phyloP scores from a whole-genome alignment of 2,888 invertebrate species.

The Glaucopsyche alexis region DNA sequence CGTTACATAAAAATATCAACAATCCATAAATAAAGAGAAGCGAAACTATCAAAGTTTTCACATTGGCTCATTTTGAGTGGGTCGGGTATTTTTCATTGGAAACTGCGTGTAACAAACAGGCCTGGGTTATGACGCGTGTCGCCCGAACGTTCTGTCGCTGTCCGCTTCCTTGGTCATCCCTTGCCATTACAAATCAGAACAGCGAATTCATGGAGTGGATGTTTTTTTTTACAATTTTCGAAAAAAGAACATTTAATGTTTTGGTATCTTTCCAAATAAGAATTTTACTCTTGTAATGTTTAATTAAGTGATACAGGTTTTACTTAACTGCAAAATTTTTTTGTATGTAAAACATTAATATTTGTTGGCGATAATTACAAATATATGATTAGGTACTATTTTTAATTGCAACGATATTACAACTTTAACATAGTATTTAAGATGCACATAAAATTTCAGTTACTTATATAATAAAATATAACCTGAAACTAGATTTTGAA shows the following conservation, averaged over 20 bases:
- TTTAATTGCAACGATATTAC: too few relatives aligned
- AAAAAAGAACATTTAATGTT: neutral
- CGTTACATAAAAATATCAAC: conserved; percentile 19
- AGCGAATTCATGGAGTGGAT: conserved; percentile 36
- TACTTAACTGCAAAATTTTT: too few relatives aligned
- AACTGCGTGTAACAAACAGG: conserved; percentile 38
- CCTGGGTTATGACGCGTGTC: conserved; percentile 74
- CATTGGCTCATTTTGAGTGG: conserved; percentile 30
- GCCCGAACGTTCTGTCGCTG: conserved; percentile 67
- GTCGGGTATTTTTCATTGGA: conserved; percentile 39
- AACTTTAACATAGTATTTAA: too few relatives aligned
- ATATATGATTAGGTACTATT: too few relatives aligned
- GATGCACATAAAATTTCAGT: too few relatives aligned
- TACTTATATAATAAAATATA: too few relatives aligned
- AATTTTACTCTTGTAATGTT: too few relatives aligned
- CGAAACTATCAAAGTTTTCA: conserved; percentile 29
- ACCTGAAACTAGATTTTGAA: too few relatives aligned
- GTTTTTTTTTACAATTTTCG: neutral
- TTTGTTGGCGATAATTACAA: too few relatives aligned
- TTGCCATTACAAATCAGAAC: conserved; percentile 38
- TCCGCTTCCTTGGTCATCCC: conserved; percentile 70
- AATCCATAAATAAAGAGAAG: conserved; percentile 24
- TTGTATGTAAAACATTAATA: too few relatives aligned
- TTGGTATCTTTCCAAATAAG: too few relatives aligned
- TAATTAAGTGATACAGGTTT: too few relatives aligned